A percentile compares a stretch with the other conserved stretches of the same genome.
These are phyloP conservation scores for Tortricodes alternella DNA, from an alignment of 2,888 invertebrate species.

Conservation along the genomic window DNA sequence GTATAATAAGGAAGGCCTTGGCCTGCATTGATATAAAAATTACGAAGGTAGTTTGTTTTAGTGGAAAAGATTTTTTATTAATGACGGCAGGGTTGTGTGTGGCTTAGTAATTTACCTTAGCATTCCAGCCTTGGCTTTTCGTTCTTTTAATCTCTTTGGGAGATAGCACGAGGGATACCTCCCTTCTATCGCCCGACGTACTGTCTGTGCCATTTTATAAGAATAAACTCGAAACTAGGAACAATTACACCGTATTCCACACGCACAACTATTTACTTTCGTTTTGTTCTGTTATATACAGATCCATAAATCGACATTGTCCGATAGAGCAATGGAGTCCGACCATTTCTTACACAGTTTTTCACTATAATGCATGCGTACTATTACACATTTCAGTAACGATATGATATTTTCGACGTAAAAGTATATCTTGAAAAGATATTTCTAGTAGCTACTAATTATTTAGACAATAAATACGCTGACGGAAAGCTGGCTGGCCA, in stretches of 20 bases:
- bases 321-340: slow-evolving; percentile 55
- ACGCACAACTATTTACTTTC: slow-evolving; percentile 78
- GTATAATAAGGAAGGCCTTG: slow-evolving; percentile 8
- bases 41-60: background rate
- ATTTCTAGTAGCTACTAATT: slow-evolving; percentile 9
- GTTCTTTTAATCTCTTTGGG: slow-evolving; percentile 87
- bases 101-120: slow-evolving; percentile 62
- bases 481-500: slow-evolving; percentile 35
- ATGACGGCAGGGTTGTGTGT: background rate
- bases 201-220: slow-evolving; percentile 87
- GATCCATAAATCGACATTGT: slow-evolving; percentile 72
- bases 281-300: slow-evolving; percentile 78
- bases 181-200: slow-evolving; percentile 87
- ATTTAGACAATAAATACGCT: slow-evolving; percentile 34
- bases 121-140: slow-evolving; percentile 86
- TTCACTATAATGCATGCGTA: background rate
- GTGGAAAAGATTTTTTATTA: background rate
- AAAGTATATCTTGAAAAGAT: background rate
- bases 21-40: background rate
- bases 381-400: slow-evolving; percentile 24
- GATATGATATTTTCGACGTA: background rate
- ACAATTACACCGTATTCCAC: slow-evolving; percentile 52
- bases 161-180: slow-evolving; percentile 90
- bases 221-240: slow-evolving; percentile 40
- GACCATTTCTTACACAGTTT: slow-evolving; percentile 18